These are phyloP conservation scores for Zaprionus taronus DNA, from an alignment of 1,140 invertebrate genomes.

Conservation along the genomic window DNA sequence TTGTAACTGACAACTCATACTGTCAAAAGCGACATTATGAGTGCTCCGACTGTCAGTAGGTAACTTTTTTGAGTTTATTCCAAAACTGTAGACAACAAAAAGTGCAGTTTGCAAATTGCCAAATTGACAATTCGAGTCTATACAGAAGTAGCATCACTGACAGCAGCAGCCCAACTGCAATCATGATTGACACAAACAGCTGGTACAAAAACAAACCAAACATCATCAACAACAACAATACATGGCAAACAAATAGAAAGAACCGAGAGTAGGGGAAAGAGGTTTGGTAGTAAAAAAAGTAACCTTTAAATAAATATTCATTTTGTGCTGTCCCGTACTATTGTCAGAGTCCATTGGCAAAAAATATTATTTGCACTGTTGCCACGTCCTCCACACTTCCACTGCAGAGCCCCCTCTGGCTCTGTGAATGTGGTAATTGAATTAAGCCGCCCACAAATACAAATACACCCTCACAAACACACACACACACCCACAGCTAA, in stretches of 20 bases:
- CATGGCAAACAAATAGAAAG: conserved; percentile 10
- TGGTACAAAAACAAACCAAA: conserved; percentile 7
- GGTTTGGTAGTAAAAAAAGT: conserved; percentile 8
- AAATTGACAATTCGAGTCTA: conserved; percentile 19
- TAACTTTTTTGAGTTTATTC: neutral
- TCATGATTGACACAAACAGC: conserved; percentile 22
- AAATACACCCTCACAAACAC: conserved; percentile 30
- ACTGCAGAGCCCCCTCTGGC: neutral
- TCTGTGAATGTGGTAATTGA: conserved; percentile 58
- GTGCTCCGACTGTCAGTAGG: neutral
- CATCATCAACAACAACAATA: conserved; percentile 1
- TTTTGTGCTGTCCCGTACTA: conserved; percentile 24
- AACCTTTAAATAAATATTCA: conserved; percentile 72
- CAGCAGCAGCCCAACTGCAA: neutral
- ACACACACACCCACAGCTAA: conserved; percentile 2
- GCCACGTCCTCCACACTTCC: neutral
- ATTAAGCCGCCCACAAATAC: conserved; percentile 47
- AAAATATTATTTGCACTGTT: conserved; percentile 33
- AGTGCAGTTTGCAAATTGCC: conserved; percentile 4
- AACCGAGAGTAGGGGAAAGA: neutral
- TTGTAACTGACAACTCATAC: neutral
- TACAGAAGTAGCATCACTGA: neutral
- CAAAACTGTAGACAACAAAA: neutral
- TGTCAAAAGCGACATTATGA: neutral
- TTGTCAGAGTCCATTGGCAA: conserved; percentile 14